Base-by-base conservation (phyloP, 2,113 vertebrate genomes). In the Barnardius zonarius region DNA sequence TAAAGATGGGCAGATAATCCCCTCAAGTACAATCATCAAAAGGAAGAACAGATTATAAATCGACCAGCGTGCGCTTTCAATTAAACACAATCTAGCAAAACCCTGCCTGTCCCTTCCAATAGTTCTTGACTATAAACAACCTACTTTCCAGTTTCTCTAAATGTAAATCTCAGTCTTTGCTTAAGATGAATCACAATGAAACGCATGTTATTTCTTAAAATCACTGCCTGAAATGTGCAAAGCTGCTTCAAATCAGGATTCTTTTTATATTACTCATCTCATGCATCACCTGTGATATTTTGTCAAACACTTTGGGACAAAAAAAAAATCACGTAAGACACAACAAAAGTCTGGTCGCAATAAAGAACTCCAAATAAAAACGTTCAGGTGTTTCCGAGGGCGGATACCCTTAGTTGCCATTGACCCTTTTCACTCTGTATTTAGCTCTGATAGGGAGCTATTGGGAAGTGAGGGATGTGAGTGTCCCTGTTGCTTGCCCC, bases 1-100 rank as follows among this genome's bases (percentile, higher is more conserved):
- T 83, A 86, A 96, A 91, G 88, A 94, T 35, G 92, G 94, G 95
- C 88, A 96, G 95, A 95, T 96, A 92, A 95, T 95, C 91, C 93
- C 93, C 68, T 89, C 90, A 92, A 97, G 91, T 93, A 86, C 83
- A 87, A 86, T 86, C 88, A 94, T 95, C 92, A 96, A 91, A 92
- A 96, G 96, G 75, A 83, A 86, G 89, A 88, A 67, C 88, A 79
- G 88, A 82, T 86, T 82, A 63, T 89, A 91, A 92, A 92, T 93
- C 84, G 87, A 90, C 88, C 89, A 88, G 78, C n/a, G 76, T 81
- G 90, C 75, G 43, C 87, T 93, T 96, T 90, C 92, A 73, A 72
- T 95, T 88, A 87, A 95, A 93, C 95, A 92, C 78, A 33, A 84
- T 64, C 91, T 77, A 77, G 69, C 70, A 94, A 83, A 90, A 70